These are phyloP conservation scores for Chymomyza procnemis DNA, from an alignment of 2,888 invertebrate species.

Conservation along the genomic window DNA sequence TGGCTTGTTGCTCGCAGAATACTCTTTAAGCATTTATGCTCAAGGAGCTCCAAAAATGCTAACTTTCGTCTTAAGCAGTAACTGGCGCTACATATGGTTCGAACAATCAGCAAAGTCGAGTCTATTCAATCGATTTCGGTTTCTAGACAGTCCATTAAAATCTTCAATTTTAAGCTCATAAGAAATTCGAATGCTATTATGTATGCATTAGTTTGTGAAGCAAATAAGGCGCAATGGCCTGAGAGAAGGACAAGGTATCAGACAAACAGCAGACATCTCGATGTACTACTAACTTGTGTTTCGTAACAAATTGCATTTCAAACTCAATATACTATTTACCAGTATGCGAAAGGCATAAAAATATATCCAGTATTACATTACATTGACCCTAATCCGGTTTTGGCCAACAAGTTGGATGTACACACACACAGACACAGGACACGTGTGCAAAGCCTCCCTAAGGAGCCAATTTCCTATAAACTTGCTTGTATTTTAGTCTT, in stretches of 20 bases:
- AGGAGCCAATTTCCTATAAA: background rate
- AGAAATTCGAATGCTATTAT: background rate
- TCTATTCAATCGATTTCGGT: too few species aligned
- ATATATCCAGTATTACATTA: constrained; percentile 28
- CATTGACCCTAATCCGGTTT: constrained; percentile 72
- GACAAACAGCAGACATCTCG: background rate
- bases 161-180: too few species aligned
- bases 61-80: too few species aligned
- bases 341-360: background rate
- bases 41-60: too few species aligned
- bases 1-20: background rate
- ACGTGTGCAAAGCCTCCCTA: background rate
- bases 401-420: constrained; percentile 52
- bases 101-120: too few species aligned
- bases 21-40: background rate
- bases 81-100: too few species aligned
- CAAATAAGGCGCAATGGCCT: background rate
- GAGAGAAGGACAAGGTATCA: background rate
- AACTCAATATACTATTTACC: background rate
- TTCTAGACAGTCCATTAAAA: too few species aligned
- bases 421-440: background rate
- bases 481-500: background rate
- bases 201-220: background rate
- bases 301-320: background rate
- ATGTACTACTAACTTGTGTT: background rate